Base-by-base conservation (phyloP, 35 echinoderm and acorn worm species). In the Lytechinus pictus region DNA sequence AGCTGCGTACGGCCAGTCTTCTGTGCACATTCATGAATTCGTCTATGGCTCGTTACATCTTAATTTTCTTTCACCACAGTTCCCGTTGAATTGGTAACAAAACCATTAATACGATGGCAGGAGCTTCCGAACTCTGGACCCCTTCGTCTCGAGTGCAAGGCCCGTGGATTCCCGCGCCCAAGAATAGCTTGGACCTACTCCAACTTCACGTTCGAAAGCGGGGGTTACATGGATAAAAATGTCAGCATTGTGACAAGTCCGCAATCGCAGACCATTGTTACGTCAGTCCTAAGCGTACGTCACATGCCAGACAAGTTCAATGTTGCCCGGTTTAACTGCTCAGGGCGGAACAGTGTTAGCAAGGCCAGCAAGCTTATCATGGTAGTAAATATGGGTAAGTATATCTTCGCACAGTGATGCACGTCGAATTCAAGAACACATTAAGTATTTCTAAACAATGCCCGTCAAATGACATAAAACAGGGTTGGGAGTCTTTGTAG, bases 381-480 rank as follows among this genome's bases (percentile, higher is more conserved):
- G 92, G 92, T 93, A 4, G 92, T 93, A 19, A 93, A 93, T 54
- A 93, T 93, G 92, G 92, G 92, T 93, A 90, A 90, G n/a, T 44
- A 90, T 52, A 52, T 6, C 4, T 10, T 52, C 56, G 56, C 33
- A 44, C 33, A 1, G 0, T 44, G 33, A 44, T 44, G 33, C 33
- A 44, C 33, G 33, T 44, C 33, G 33, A 44, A 2, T 44, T 44
- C 33, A 44, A 44, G 33, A 44, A 44, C 33, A 44, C 33, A 44
- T 44, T 44, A 44, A 44, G 33, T 44, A 44, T 44, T 44, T n/a
- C n/a, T 1, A 44, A 44, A 44, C 0, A 44, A 44, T 44, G 33
- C 33, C 33, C 33, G 2, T 44, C 33, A 44, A 44, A 1, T 44
- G 33, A 44, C 33, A 44, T 2, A 44, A 2, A 44, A 44, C 0